These are phyloP conservation scores for Boulengeromyrus knoepffleri DNA, from an alignment of 2,113 vertebrate species.

Conservation along the genomic window DNA sequence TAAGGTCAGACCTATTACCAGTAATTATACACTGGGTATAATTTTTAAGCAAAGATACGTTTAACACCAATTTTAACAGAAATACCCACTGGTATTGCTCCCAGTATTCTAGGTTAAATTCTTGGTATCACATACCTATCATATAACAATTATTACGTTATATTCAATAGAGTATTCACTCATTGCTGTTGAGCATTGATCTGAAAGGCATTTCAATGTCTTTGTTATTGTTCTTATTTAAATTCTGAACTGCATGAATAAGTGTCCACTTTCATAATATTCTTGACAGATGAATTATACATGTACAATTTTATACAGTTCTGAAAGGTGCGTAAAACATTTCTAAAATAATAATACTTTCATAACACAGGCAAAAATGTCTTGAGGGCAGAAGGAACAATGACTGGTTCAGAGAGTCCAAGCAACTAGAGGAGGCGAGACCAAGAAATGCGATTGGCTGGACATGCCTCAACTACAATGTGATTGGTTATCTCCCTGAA, in stretches of 20 bases:
- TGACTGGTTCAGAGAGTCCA: not conserved
- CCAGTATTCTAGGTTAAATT: not conserved
- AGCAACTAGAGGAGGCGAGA: not conserved
- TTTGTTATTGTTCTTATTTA: not conserved
- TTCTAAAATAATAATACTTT: not conserved
- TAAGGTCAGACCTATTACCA: not conserved
- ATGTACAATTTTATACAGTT: not conserved
- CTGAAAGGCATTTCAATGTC: not conserved
- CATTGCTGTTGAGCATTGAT: not conserved
- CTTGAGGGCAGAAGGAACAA: no score
- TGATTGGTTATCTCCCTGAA: not conserved
- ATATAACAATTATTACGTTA: not conserved
- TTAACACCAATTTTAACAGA: not conserved
- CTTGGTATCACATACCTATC: not conserved
- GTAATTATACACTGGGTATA: not conserved
- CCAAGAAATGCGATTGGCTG: not conserved
- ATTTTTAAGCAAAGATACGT: not conserved
- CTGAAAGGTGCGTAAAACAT: not conserved
- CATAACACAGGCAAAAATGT: not conserved
- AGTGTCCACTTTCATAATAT: not conserved
- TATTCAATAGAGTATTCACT: not conserved
- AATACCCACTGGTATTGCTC: not conserved
- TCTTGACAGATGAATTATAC: not conserved
- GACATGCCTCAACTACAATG: not conserved
- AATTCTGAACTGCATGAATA: not conserved